Percentiles rank a stretch among this genome's conserved stretches.
Conservation (phyloP, 2,888 invertebrate genomes). For the Stictocephala bisonia region DNA sequence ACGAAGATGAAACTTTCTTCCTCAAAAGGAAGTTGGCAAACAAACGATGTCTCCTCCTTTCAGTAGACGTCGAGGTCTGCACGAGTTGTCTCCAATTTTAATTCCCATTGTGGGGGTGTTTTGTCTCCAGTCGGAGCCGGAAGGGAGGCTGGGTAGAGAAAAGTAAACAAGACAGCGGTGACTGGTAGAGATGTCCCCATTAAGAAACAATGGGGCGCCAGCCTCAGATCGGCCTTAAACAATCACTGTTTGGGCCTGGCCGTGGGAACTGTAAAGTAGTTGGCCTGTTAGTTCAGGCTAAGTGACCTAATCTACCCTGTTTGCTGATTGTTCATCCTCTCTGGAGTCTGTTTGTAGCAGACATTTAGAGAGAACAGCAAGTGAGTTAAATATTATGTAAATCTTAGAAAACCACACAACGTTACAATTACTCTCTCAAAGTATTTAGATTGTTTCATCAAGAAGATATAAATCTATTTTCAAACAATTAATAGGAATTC, state of each 20-base stretch:
- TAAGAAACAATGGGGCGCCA: slow-evolving; percentile 36
- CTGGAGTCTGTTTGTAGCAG: too few species aligned
- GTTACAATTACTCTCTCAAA: too few species aligned
- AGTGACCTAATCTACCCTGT: slow-evolving; percentile 37
- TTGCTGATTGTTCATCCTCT: slow-evolving; percentile 21
- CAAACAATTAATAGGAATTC: too few species aligned
- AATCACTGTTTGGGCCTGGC: slow-evolving; percentile 33
- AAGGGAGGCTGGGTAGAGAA: neutral
- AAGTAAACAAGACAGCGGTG: neutral
- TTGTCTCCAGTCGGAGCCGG: slow-evolving; percentile 23
- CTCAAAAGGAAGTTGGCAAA: too few species aligned
- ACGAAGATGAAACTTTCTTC: too few species aligned
- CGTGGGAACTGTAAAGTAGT: slow-evolving; percentile 33
- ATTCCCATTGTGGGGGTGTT: slow-evolving; percentile 32
- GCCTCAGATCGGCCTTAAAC: slow-evolving; percentile 32
- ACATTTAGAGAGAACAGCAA: too few species aligned
- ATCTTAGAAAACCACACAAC: too few species aligned
- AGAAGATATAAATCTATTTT: too few species aligned
- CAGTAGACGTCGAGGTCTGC: too few species aligned
- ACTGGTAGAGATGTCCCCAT: slow-evolving; percentile 17
- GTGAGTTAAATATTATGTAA: too few species aligned
- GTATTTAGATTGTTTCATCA: too few species aligned
- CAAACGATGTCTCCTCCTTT: too few species aligned
- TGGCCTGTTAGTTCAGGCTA: slow-evolving; percentile 38
- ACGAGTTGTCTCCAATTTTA: neutral